phyloP scores from a whole-genome alignment of 2,113 vertebrate species.

The Nicator chloris region DNA sequence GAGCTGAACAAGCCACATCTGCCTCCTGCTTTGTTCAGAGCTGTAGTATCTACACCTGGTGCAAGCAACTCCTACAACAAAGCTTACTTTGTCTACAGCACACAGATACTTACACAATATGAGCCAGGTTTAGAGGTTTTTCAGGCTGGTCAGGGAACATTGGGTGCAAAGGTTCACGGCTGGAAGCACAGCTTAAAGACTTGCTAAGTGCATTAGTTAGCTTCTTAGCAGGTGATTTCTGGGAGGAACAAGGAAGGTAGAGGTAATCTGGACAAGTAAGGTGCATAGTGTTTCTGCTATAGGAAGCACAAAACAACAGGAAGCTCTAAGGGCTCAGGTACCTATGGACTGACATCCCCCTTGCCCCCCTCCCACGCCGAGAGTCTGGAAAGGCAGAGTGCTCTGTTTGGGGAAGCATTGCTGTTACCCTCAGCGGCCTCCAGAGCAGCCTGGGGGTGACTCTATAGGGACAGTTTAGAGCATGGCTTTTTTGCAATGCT shows the following conservation, averaged over 20 bases:
- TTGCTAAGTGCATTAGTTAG: conserved; percentile 95
- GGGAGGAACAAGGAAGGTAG: conserved; percentile 68
- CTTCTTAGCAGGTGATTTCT: conserved; percentile 99
- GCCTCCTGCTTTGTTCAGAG: background rate
- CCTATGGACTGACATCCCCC: background rate
- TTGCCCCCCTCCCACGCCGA: background rate
- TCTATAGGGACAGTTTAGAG: background rate
- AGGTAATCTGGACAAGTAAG: conserved; percentile 62
- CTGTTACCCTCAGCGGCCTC: background rate
- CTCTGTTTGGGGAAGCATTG: background rate
- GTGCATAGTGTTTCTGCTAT: conserved; percentile 34
- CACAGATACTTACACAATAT: conserved; percentile 90
- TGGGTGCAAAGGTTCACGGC: conserved; percentile 91
- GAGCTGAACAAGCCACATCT: background rate
- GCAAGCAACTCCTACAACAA: background rate
- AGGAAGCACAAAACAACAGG: conserved; percentile 42
- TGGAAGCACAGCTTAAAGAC: conserved; percentile 97
- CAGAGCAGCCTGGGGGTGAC: background rate
- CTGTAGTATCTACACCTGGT: background rate
- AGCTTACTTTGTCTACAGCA: background rate
- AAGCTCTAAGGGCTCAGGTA: background rate
- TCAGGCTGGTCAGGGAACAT: conserved; percentile 94
- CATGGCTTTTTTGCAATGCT: background rate
- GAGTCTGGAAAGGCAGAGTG: background rate
- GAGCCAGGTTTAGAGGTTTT: conserved; percentile 95